These are phyloP conservation scores for Nemotelus nigrinus DNA, from an alignment of 2,888 invertebrate genomes.

Conservation along the genomic window DNA sequence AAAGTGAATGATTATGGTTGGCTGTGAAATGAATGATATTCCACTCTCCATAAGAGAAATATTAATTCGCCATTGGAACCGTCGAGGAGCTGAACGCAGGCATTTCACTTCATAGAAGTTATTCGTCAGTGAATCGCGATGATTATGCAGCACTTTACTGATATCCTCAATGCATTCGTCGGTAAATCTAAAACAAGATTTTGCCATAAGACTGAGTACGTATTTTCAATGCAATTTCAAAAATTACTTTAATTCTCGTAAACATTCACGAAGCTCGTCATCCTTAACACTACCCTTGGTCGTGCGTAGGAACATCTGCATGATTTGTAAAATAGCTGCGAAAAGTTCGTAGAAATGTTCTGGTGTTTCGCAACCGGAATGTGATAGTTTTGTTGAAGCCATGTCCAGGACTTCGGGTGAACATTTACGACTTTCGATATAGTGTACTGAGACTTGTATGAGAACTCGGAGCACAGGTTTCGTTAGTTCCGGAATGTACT, in stretches of 20 bases:
- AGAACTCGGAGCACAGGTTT: constrained; percentile 63
- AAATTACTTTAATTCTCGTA: constrained; percentile 65
- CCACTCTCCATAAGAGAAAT: constrained; percentile 66
- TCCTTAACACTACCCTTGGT: constrained; percentile 65
- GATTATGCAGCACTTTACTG: constrained; percentile 66
- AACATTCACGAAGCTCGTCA: constrained; percentile 65
- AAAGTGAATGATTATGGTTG: constrained; percentile 67
- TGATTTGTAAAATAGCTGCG: constrained; percentile 65
- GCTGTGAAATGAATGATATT: constrained; percentile 64
- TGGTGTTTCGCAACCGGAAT: constrained; percentile 63
- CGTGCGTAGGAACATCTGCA: constrained; percentile 66
- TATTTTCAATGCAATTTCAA: not conserved
- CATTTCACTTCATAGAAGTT: constrained; percentile 63
- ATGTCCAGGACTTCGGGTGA: constrained; percentile 63
- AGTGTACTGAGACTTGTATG: constrained; percentile 65
- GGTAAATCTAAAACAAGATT: constrained; percentile 60
- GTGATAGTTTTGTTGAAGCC: constrained; percentile 62
- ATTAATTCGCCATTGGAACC: constrained; percentile 67
- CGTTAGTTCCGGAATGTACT: constrained; percentile 61
- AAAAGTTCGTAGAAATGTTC: constrained; percentile 67
- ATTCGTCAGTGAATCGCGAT: constrained; percentile 62
- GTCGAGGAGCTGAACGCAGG: constrained; percentile 62
- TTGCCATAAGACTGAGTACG: constrained; percentile 6
- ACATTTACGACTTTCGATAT: constrained; percentile 63
- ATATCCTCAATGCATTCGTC: constrained; percentile 67